Percentiles rank a stretch among this genome's conserved stretches.
Conservation (phyloP, 2,888 invertebrate species). For the Deilephila elpenor region DNA sequence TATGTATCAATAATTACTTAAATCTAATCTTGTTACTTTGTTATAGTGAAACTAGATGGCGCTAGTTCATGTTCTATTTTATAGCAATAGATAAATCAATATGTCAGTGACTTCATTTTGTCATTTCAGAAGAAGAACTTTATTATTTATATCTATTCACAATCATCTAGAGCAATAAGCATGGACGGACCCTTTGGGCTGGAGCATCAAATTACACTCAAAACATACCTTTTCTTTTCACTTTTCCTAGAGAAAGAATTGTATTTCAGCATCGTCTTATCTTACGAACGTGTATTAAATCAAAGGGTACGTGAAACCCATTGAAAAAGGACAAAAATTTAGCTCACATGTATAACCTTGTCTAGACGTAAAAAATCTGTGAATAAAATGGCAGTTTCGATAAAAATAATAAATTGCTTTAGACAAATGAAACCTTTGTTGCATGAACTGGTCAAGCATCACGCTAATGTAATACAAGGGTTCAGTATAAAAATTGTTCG, state of each 20-base stretch:
- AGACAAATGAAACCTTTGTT: constrained; percentile 26
- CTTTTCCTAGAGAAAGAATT: not conserved
- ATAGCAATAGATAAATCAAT: too few species aligned
- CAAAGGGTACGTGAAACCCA: constrained; percentile 12
- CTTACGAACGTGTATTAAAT: not conserved
- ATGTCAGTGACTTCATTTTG: too few species aligned
- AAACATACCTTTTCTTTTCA: not conserved
- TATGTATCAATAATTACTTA: too few species aligned
- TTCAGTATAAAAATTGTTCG: constrained; percentile 3
- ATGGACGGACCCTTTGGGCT: too few species aligned
- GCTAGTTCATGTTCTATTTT: too few species aligned
- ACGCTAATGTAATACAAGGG: not conserved
- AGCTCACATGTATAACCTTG: constrained; percentile 8
- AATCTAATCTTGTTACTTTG: too few species aligned
- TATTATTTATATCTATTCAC: too few species aligned
- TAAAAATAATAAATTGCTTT: constrained; percentile 30
- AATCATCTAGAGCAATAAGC: too few species aligned
- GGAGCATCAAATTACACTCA: not conserved
- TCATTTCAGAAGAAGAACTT: too few species aligned
- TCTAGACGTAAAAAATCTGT: constrained; percentile 22
- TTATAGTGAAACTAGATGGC: too few species aligned
- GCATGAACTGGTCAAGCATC: constrained; percentile 9
- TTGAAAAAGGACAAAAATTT: not conserved
- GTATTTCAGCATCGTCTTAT: not conserved
- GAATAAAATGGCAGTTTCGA: constrained; percentile 28